Conservation (phyloP, 2,888 invertebrate genomes). For the Leucophenga montana region DNA sequence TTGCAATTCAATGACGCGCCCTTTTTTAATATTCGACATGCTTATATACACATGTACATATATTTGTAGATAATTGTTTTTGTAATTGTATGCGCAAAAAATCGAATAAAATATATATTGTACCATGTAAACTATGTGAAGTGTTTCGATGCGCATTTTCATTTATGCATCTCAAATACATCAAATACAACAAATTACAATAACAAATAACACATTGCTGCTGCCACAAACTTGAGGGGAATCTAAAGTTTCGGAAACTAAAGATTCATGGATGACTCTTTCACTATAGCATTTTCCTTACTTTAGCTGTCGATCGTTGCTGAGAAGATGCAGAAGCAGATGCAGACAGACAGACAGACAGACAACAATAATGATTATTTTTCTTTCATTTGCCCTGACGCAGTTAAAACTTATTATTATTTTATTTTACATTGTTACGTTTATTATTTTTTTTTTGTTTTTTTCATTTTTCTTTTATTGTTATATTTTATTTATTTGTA, state of each 20-base stretch:
- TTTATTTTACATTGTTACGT: neutral
- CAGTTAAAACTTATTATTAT: conserved; percentile 21
- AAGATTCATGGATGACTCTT: too few species aligned
- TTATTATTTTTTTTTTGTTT: neutral
- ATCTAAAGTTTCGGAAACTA: too few species aligned
- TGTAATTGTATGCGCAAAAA: too few species aligned
- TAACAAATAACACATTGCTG: neutral
- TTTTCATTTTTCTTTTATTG: neutral
- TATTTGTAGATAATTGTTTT: too few species aligned
- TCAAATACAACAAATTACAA: neutral
- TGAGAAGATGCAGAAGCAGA: conserved; percentile 11
- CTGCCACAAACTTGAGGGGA: too few species aligned
- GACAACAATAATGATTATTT: conserved; percentile 19
- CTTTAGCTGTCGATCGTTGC: conserved; percentile 10
- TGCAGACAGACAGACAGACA: neutral
- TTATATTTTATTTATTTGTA: conserved; percentile 9
- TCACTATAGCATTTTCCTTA: too few species aligned
- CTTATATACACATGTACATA: too few species aligned
- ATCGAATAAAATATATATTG: neutral
- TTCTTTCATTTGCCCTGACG: conserved; percentile 24
- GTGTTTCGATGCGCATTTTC: too few species aligned
- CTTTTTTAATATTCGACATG: neutral
- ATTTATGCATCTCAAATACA: neutral
- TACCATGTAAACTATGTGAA: too few species aligned
- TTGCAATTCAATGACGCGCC: conserved; percentile 13